Evolutionary conservation across 1,140 invertebrate genomes (phyloP), one percentile per base, ranked within the genome.

Genomic region (Drosophila bipectinata): DNA sequence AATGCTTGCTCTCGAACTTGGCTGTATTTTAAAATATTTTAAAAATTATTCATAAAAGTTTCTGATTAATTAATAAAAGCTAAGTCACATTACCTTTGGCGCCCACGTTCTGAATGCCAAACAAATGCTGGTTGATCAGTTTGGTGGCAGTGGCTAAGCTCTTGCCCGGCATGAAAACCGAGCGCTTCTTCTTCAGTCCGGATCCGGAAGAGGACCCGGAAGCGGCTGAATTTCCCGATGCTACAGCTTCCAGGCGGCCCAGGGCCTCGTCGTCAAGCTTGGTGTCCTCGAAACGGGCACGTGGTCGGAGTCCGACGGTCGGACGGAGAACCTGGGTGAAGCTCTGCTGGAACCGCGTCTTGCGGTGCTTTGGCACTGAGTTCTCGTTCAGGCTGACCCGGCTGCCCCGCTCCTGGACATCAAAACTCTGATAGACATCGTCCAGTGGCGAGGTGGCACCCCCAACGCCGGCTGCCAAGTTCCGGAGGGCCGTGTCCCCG

Each of bases 301-400:
- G 51, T 0, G 63, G 66, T 0, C 66, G 66, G 57, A 18, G 66
- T 77, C 60, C 84, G 74, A 26, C 52, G 15, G 67, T 45, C 32
- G 77, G 74, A 4, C 79, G 78, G 51, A 87, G 67, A 45, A 77
- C 64, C 41, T 44, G 41, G 2, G 85, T 85, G 77, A 91, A 91
- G 47, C 91, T 92, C 93, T 97, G 96, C 93, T 97, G 96, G 92
- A 97, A 96, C 73, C 97, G 94, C 72, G 96, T 96, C 93, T 96
- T 97, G 74, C 96, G 95, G 90, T 97, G 96, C 93, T 97, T 97
- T 66, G 96, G 96, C 90, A 95, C 91, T 32, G 94, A 93, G 41
- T 94, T 93, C 78, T 96, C 95, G 79, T 95, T 95, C 21, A 95
- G 91, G 81, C 93, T 95, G 21, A 93, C 93, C 54, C 94, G 93